A percentile compares a stretch with the other conserved stretches of the same genome.
Conservation (phyloP, 1,140 invertebrate genomes). For the Lepidurus apus region DNA sequence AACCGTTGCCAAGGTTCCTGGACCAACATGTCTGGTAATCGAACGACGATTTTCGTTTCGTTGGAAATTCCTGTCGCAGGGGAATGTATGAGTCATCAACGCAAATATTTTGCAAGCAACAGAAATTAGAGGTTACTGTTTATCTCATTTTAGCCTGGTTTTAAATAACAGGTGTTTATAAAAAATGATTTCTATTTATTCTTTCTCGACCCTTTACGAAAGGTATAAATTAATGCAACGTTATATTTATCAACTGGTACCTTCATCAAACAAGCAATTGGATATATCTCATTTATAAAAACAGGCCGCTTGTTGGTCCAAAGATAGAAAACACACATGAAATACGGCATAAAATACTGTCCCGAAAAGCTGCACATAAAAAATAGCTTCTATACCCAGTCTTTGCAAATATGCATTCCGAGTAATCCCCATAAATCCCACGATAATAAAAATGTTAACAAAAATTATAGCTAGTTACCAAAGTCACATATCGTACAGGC, state of each 20-base stretch:
- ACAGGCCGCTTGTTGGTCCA: background rate
- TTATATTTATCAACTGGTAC: too few species aligned
- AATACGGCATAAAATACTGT: background rate
- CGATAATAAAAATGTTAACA: background rate
- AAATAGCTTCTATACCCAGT: background rate
- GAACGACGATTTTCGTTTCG: background rate
- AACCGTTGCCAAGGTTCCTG: background rate
- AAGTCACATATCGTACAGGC: background rate
- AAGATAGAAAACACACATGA: background rate
- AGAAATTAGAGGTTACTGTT: too few species aligned
- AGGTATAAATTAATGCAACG: too few species aligned
- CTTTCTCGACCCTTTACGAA: too few species aligned
- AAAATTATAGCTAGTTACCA: background rate
- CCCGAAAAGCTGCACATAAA: background rate
- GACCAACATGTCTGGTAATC: background rate
- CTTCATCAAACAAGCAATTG: background rate
- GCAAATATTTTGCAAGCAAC: too few species aligned
- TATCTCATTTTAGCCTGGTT: too few species aligned
- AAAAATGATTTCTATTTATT: too few species aligned
- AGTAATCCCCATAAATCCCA: background rate
- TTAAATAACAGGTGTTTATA: too few species aligned
- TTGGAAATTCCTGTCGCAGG: background rate
- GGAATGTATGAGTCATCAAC: too few species aligned
- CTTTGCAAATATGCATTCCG: background rate
- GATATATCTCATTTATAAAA: background rate